Conservation (phyloP, 2,888 invertebrate genomes). For the Andrena trimmerana region DNA sequence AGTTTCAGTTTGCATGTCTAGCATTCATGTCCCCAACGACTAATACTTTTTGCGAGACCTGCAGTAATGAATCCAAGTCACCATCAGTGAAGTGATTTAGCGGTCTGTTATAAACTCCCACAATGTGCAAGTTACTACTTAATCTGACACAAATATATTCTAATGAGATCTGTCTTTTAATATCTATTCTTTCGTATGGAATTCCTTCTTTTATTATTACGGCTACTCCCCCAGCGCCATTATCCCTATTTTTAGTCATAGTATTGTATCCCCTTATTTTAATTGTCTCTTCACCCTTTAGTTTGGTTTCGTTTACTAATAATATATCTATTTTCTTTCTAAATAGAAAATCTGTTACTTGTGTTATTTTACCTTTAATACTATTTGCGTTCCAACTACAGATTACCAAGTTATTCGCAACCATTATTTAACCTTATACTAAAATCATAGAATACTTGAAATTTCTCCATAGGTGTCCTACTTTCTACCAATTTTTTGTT, state of each 20-base stretch:
- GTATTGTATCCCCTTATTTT: conserved; percentile 9
- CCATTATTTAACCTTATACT: background rate
- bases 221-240: conserved; percentile 11
- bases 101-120: conserved; percentile 5
- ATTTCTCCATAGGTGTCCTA: background rate
- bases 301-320: conserved; percentile 29
- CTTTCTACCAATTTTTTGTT: background rate
- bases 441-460: conserved; percentile 3
- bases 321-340: conserved; percentile 15
- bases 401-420: background rate
- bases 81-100: background rate
- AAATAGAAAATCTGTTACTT: conserved; percentile 14
- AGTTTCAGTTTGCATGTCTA: conserved; percentile 8
- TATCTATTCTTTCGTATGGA: background rate
- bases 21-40: conserved; percentile 20
- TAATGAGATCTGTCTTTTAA: too few species aligned
- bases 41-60: background rate
- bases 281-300: background rate
- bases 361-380: conserved; percentile 6
- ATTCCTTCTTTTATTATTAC: conserved; percentile 14
- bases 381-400: conserved; percentile 32
- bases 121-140: background rate
- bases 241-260: background rate
- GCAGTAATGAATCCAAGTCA: background rate
- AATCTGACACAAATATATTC: conserved; percentile 8